Percentiles rank a stretch among this genome's conserved stretches.
These are phyloP conservation scores for Rosalia funebris DNA, from an alignment of 2,888 invertebrate genomes.

Conservation along the genomic window DNA sequence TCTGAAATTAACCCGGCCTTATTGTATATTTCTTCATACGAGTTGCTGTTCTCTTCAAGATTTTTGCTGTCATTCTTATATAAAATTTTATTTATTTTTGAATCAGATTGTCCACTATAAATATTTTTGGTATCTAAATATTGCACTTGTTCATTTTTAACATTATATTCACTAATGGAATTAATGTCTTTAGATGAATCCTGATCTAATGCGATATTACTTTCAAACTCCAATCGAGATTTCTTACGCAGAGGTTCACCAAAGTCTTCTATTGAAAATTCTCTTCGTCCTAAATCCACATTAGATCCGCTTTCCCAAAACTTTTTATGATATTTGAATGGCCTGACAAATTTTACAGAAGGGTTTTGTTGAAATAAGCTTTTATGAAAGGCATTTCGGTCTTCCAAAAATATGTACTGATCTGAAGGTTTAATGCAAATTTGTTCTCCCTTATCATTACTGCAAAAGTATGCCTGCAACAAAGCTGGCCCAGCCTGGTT, in stretches of 20 bases:
- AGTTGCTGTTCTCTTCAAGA: slow-evolving; percentile 28
- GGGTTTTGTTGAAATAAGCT: not conserved
- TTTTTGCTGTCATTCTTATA: slow-evolving; percentile 34
- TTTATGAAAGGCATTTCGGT: not conserved
- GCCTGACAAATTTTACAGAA: slow-evolving; percentile 18
- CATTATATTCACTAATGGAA: not conserved
- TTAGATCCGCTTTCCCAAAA: slow-evolving; percentile 24
- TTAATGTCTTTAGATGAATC: slow-evolving; percentile 3
- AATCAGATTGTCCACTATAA: not conserved
- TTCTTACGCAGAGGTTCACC: not conserved
- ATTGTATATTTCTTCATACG: slow-evolving; percentile 24
- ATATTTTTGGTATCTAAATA: slow-evolving; percentile 23
- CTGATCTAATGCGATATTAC: slow-evolving; percentile 9
- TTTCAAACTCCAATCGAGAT: slow-evolving; percentile 9
- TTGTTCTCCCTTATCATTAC: slow-evolving; percentile 15
- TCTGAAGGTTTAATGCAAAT: slow-evolving; percentile 28
- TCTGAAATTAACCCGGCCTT: slow-evolving; percentile 16
- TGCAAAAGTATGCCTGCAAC: slow-evolving; percentile 1
- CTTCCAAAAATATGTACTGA: slow-evolving; percentile 12
- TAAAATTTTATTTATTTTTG: slow-evolving; percentile 29
- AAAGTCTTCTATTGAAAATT: not conserved
- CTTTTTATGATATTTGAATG: slow-evolving; percentile 31
- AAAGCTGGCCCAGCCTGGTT: not conserved
- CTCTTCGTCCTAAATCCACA: not conserved
- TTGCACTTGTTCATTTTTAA: slow-evolving; percentile 12